These are phyloP conservation scores for Rousettus madagascariensis DNA, from an alignment of 2,797 vertebrate species.

Conservation along the genomic window DNA sequence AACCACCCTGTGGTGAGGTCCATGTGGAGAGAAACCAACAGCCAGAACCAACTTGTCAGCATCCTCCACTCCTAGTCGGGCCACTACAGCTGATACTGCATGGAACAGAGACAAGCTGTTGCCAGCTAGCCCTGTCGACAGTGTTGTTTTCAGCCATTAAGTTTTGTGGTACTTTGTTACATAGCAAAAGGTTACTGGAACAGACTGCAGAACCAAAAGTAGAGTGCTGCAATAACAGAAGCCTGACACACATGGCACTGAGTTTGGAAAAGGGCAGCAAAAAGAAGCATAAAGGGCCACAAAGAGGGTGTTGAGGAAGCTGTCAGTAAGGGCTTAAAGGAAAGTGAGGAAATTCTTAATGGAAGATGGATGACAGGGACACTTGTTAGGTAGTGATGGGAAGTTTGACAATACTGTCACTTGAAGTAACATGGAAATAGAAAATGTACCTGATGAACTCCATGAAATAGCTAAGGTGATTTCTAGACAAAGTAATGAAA, in stretches of 20 bases:
- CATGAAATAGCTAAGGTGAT: neutral
- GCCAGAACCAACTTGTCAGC: neutral
- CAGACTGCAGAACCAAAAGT: neutral
- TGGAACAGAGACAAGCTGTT: neutral
- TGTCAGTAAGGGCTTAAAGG: conserved; percentile 5
- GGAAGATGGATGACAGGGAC: neutral
- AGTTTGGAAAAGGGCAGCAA: neutral
- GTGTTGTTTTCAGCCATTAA: neutral
- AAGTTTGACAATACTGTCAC: neutral
- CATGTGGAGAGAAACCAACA: neutral
- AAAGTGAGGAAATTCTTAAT: conserved; percentile 10
- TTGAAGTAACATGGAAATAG: neutral
- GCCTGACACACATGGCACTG: neutral
- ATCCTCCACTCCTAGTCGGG: neutral
- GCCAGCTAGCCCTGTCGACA: neutral
- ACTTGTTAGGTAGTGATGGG: neutral
- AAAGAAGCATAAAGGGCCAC: neutral
- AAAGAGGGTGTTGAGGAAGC: neutral
- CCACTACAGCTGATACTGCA: neutral
- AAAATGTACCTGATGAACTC: neutral
- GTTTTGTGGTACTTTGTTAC: neutral
- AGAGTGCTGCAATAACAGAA: neutral
- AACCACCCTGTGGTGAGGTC: neutral
- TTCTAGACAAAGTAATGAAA: conserved; percentile 20
- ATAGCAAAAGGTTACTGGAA: neutral